These are phyloP conservation scores for Ladona fulva DNA, from an alignment of 1,140 invertebrate species.

Conservation along the genomic window DNA sequence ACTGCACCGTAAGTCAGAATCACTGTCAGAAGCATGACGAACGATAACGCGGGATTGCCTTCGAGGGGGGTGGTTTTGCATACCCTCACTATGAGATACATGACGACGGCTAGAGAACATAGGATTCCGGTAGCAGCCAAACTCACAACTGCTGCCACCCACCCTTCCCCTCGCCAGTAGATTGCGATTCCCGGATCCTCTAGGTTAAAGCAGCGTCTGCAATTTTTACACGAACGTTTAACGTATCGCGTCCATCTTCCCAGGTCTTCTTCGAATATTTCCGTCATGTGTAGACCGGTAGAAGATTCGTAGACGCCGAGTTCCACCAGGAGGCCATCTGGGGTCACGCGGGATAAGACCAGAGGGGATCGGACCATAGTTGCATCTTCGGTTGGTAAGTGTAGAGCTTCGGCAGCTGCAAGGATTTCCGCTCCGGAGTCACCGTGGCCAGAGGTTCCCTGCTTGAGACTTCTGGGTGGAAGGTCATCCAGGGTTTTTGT, in stretches of 20 bases:
- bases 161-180: slow-evolving; percentile 33
- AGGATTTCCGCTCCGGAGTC: not conserved
- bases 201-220: not conserved
- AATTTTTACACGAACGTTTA: not conserved
- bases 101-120: slow-evolving; percentile 36
- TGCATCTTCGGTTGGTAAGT: not conserved
- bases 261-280: not conserved
- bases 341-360: not conserved
- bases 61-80: slow-evolving; percentile 41
- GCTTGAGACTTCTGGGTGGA: not conserved
- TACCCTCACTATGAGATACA: slow-evolving; percentile 43
- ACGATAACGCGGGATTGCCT: slow-evolving; percentile 39
- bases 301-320: not conserved
- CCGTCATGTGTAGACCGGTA: not conserved
- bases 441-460: not conserved
- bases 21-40: slow-evolving; percentile 39
- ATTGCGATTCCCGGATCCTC: slow-evolving; percentile 1
- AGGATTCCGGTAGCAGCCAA: slow-evolving; percentile 38
- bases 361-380: not conserved
- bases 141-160: slow-evolving; percentile 41
- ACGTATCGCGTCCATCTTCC: not conserved
- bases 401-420: not conserved
- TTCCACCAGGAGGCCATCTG: not conserved
- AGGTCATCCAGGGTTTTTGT: not conserved
- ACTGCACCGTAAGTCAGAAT: slow-evolving; percentile 42